Evolutionary conservation across 2,888 invertebrate species (phyloP).

Genomic region (Pristionchus maxplancki): DNA sequence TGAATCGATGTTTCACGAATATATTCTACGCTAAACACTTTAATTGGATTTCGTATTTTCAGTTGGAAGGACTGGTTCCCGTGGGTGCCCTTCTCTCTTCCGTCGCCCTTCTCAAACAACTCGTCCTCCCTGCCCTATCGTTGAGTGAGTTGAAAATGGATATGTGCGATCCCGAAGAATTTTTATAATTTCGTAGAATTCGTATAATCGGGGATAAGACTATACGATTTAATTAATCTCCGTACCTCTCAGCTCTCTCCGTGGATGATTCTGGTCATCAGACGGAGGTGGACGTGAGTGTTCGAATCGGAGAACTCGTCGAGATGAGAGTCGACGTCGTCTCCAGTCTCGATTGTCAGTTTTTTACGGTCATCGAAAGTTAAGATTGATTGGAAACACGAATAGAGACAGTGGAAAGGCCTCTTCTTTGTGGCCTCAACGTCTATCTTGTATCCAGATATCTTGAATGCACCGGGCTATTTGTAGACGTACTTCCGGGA

Average conservation of each 20-base stretch:
- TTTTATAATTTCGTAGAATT: no score
- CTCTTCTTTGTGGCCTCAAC: no score
- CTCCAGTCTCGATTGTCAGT: conserved; percentile 66
- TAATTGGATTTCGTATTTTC: conserved; percentile 10
- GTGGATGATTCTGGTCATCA: conserved; percentile 58
- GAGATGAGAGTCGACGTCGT: conserved; percentile 67
- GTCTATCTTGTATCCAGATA: no score
- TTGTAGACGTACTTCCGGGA: background rate
- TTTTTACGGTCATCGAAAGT: background rate
- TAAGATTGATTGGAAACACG: no score
- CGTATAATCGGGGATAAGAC: no score
- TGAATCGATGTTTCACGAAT: background rate
- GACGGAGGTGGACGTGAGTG: conserved; percentile 54
- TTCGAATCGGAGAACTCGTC: conserved; percentile 71
- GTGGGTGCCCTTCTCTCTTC: conserved; percentile 75
- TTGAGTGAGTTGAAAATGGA: background rate
- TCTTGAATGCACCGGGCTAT: background rate
- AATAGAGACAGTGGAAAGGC: background rate
- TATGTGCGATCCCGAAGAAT: no score
- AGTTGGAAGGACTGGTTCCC: conserved; percentile 74
- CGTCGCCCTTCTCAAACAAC: conserved; percentile 74
- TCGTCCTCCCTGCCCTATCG: conserved; percentile 69
- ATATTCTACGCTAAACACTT: background rate
- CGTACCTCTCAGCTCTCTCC: conserved; percentile 59
- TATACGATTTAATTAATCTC: no score